Evolutionary conservation across 2,113 vertebrate genomes (phyloP), one percentile per base, ranked within the genome.

Genomic region (Poicephalus meyeri): DNA sequence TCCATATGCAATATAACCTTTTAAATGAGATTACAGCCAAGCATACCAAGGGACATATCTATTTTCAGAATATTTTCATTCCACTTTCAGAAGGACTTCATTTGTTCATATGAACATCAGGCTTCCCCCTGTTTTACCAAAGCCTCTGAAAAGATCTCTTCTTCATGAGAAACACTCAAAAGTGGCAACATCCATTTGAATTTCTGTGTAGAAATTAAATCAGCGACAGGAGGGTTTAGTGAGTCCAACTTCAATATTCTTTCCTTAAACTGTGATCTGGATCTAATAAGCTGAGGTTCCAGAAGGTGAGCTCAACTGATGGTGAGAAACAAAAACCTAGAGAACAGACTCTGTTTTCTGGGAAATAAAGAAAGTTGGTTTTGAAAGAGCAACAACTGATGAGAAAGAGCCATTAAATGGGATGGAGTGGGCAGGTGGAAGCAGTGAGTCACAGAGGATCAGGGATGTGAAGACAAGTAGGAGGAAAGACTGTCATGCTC

Each of bases 381-480:
- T 70, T 29, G 78, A 42, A 91, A 65, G 31, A 29, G 49, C 13
- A 10, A 44, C 21, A 13, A 35, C 33, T 52, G 61, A 61, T 65
- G 79, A 69, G 73, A 83, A 71, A 89, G 73, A 56, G 12, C 4
- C 1, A 0, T 61, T 82, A 56, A 18, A 41, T 41, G 73, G 66
- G 60, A 18, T 41, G 53, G 73, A 78, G 39, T 10, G 80, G 70
- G 85, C 50, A 86, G 46, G 61, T 88, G 78, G 93, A 89, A 91
- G 46, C 28, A 6, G 2, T 89, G 94, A 96, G 84, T 91, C 74
- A 81, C 35, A 41, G 49, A 77, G 47, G 31, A 58, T 52, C 28
- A 18, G n/a, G 66, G 53, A 20, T 0, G 2, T 39, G 39, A 65
- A 56, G 70, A 68, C 17, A 29, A 66, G 39, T 12, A 81, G 70